These are phyloP conservation scores for Mus spretus DNA, from an alignment of 2,797 vertebrate species.

Conservation along the genomic window DNA sequence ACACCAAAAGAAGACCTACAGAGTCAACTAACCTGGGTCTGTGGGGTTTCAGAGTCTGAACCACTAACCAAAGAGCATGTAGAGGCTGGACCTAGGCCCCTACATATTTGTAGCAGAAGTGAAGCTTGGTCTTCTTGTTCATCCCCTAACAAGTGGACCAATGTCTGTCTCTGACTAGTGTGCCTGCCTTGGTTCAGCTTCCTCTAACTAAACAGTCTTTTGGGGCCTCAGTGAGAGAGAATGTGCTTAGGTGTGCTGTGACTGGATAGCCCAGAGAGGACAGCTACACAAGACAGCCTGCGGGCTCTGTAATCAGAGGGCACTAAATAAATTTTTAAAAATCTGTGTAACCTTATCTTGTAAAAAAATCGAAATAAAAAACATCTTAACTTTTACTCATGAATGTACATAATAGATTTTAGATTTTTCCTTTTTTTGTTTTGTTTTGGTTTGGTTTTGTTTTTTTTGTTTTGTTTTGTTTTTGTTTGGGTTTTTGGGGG, in stretches of 20 bases:
- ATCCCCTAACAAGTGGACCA: neutral
- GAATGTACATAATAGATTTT: neutral
- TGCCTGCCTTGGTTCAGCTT: neutral
- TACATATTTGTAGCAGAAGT: neutral
- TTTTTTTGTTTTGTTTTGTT: no score
- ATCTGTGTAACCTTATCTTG: neutral
- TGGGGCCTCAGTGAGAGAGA: neutral
- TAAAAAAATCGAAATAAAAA: neutral
- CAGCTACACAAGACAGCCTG: neutral
- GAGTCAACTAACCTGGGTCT: neutral
- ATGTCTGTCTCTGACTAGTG: neutral
- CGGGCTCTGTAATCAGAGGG: no score
- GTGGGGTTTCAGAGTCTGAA: neutral
- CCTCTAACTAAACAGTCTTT: neutral
- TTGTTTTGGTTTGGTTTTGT: no score
- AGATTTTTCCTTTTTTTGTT: neutral
- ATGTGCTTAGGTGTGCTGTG: neutral
- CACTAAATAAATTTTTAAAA: neutral
- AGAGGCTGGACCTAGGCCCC: neutral
- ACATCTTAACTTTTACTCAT: no score
- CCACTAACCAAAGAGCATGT: neutral
- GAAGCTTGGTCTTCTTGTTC: neutral
- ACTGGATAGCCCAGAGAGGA: neutral
- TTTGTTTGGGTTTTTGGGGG: no score
- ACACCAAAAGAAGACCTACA: neutral